phyloP scores from a whole-genome alignment of 1,140 invertebrate species.

The Heliothis subflexa region DNA sequence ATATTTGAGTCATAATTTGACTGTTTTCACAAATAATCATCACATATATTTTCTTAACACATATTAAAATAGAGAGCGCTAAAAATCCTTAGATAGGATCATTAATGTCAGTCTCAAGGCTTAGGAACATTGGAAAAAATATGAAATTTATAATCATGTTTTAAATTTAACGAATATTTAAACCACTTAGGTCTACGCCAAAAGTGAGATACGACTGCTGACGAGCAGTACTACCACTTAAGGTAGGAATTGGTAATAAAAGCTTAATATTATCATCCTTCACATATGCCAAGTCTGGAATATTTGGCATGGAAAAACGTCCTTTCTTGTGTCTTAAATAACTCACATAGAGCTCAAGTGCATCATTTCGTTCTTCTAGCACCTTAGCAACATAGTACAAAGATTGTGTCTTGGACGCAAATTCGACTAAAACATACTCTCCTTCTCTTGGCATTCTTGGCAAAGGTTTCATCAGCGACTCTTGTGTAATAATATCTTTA shows the following conservation, averaged over 20 bases:
- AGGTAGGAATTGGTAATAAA: constrained; percentile 45
- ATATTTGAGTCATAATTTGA: too few relatives aligned
- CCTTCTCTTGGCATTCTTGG: constrained; percentile 31
- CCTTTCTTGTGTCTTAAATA: constrained; percentile 47
- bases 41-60: too few relatives aligned
- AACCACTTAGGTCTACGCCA: constrained; percentile 44
- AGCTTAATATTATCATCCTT: constrained; percentile 53
- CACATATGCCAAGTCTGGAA: constrained; percentile 50
- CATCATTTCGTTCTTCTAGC: constrained; percentile 51
- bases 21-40: too few relatives aligned
- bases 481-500: constrained; percentile 21
- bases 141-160: too few relatives aligned
- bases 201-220: constrained; percentile 49
- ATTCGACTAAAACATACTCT: constrained; percentile 44
- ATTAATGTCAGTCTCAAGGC: too few relatives aligned
- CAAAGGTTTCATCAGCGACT: constrained; percentile 25
- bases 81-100: too few relatives aligned
- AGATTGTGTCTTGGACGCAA: constrained; percentile 49
- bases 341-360: constrained; percentile 49
- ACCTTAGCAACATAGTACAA: constrained; percentile 50
- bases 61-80: too few relatives aligned
- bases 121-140: too few relatives aligned
- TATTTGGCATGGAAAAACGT: constrained; percentile 40
- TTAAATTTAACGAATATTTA: constrained; percentile 25
- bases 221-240: constrained; percentile 47